Evolutionary conservation across 92 coral and sea anemone genomes (phyloP).

Genomic region (Porites divaricata): DNA sequence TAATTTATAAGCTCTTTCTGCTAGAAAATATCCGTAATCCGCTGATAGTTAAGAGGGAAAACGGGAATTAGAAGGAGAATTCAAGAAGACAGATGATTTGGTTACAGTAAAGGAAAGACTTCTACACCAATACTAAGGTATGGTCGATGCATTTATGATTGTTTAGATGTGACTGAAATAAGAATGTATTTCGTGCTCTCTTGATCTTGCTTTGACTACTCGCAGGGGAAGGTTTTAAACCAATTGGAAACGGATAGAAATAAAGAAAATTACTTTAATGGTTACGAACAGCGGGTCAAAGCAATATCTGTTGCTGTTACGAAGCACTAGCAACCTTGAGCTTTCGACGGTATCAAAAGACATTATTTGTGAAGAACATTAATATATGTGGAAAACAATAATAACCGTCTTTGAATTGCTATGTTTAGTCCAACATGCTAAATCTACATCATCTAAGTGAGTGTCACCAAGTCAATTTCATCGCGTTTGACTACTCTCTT

Average conservation of each 20-base stretch:
- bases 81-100: slow-evolving; percentile 14
- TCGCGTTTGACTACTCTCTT: not conserved
- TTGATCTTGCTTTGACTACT: not conserved
- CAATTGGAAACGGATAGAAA: not conserved
- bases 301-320: not conserved
- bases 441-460: not conserved
- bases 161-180: too few species aligned
- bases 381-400: not conserved
- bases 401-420: not conserved
- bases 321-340: not conserved
- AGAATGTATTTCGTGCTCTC: not conserved
- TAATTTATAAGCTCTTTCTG: slow-evolving; percentile 33
- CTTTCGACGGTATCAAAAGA: not conserved
- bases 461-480: not conserved
- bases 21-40: slow-evolving; percentile 10
- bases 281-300: not conserved
- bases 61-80: not conserved
- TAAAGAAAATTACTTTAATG: not conserved
- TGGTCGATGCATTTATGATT: too few species aligned
- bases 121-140: slow-evolving; percentile 23
- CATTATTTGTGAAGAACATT: not conserved
- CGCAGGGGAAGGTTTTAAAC: not conserved
- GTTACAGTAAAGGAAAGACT: not conserved
- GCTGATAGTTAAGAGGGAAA: not conserved
- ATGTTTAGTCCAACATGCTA: not conserved